These are phyloP conservation scores for Drosophila kanapiae DNA, from an alignment of 1,140 invertebrate species.

Conservation along the genomic window DNA sequence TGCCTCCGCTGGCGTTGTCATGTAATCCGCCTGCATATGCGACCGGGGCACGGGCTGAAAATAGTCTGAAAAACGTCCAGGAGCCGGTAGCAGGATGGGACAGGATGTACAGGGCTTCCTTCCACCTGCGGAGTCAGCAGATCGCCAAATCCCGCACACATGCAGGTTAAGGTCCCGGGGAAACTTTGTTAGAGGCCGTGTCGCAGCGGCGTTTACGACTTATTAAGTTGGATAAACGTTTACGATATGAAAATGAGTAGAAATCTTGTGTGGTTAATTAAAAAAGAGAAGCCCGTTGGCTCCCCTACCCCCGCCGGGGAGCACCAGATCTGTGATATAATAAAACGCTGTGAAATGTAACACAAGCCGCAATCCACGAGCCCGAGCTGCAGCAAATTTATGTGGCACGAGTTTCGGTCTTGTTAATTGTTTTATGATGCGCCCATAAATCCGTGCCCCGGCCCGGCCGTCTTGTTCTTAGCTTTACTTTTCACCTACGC, in stretches of 20 bases:
- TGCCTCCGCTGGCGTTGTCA: constrained; percentile 48
- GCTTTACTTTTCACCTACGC: constrained; percentile 39
- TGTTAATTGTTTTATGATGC: constrained; percentile 84
- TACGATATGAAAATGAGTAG: constrained; percentile 82
- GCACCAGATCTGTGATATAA: constrained; percentile 45
- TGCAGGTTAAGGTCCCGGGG: constrained; percentile 30
- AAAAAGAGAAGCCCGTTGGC: constrained; percentile 59
- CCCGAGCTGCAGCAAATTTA: constrained; percentile 66
- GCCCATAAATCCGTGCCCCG: constrained; percentile 70
- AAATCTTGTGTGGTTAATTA: constrained; percentile 84
- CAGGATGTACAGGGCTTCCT: constrained; percentile 46
- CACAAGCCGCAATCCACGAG: constrained; percentile 54
- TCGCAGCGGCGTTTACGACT: constrained; percentile 75
- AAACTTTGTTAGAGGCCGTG: constrained; percentile 76
- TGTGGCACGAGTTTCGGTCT: constrained; percentile 80
- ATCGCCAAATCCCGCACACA: constrained; percentile 63
- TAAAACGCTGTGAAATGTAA: constrained; percentile 80
- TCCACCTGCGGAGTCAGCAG: constrained; percentile 68
- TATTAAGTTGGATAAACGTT: constrained; percentile 85
- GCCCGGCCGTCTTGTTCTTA: constrained; percentile 21
- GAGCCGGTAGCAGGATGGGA: constrained; percentile 11
- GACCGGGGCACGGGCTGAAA: constrained; percentile 14
- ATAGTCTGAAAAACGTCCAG: neutral
- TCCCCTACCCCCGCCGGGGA: neutral
- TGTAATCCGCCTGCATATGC: constrained; percentile 53